phyloP scores from a whole-genome alignment of 2,888 invertebrate genomes.

The Trisateles emortualis region DNA sequence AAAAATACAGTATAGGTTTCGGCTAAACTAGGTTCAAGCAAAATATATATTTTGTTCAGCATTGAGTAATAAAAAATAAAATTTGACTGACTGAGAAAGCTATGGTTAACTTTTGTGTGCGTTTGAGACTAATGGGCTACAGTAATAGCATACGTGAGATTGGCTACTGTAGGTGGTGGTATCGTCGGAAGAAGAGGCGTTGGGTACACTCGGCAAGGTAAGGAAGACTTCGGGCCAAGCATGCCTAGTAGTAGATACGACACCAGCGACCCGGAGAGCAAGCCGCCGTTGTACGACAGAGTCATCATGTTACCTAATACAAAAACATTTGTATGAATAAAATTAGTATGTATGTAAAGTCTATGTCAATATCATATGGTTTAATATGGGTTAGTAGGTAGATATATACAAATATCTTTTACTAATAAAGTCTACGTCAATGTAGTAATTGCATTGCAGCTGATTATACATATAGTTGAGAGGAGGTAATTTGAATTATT shows the following conservation, averaged over 20 bases:
- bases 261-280: slow-evolving; percentile 93
- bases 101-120: not conserved
- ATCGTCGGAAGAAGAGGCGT: slow-evolving; percentile 73
- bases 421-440: too few relatives aligned
- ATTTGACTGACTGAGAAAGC: too few relatives aligned
- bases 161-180: slow-evolving; percentile 59
- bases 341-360: not conserved
- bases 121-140: slow-evolving; percentile 45
- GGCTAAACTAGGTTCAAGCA: too few relatives aligned
- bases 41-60: too few relatives aligned
- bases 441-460: too few relatives aligned
- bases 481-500: too few relatives aligned
- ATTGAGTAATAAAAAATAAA: too few relatives aligned
- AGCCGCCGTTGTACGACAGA: slow-evolving; percentile 94
- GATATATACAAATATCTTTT: too few relatives aligned
- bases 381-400: too few relatives aligned
- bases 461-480: too few relatives aligned
- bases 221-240: slow-evolving; percentile 83
- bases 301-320: slow-evolving; percentile 96
- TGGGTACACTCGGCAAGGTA: slow-evolving; percentile 82
- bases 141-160: slow-evolving; percentile 45
- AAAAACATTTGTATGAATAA: not conserved
- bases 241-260: slow-evolving; percentile 92
- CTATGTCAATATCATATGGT: not conserved
- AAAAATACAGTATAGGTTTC: too few relatives aligned